These are phyloP conservation scores for Abrostola triplasia DNA, from an alignment of 2,888 invertebrate species.

Conservation along the genomic window DNA sequence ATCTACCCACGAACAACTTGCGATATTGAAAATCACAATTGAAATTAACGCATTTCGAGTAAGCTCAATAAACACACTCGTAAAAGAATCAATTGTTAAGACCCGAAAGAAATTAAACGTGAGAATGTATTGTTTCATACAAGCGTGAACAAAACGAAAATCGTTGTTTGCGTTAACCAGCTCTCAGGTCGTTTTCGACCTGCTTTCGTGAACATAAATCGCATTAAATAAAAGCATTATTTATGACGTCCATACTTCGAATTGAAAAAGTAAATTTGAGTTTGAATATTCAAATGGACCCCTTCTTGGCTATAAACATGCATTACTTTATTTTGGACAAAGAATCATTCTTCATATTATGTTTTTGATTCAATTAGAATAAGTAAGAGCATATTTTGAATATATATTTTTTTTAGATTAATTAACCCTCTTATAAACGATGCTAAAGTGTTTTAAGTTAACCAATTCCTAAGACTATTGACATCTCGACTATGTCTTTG, in stretches of 20 bases:
- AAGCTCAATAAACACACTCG: constrained; percentile 87
- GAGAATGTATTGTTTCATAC: constrained; percentile 88
- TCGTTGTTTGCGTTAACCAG: constrained; percentile 83
- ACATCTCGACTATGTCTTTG: no score
- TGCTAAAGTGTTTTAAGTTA: no score
- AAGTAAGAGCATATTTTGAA: constrained; percentile 22
- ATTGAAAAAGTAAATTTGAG: constrained; percentile 76
- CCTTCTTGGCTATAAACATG: constrained; percentile 64
- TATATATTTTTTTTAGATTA: constrained; percentile 11
- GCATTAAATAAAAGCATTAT: constrained; percentile 84
- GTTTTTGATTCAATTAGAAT: constrained; percentile 18
- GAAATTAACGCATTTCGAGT: constrained; percentile 82
- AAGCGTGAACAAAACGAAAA: constrained; percentile 85
- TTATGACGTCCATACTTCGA: constrained; percentile 74
- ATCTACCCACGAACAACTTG: constrained; percentile 49
- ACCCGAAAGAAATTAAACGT: constrained; percentile 87
- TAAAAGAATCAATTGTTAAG: constrained; percentile 87
- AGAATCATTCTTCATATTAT: constrained; percentile 33
- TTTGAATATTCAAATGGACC: constrained; percentile 62
- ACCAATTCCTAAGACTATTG: no score
- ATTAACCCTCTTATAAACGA: no score
- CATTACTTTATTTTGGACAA: constrained; percentile 64
- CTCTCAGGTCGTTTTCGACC: constrained; percentile 86
- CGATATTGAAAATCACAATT: constrained; percentile 74
- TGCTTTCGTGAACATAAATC: constrained; percentile 84